Percentiles rank a stretch among this genome's conserved stretches.
These are phyloP conservation scores for Oligia fasciuncula DNA, from an alignment of 2,888 invertebrate genomes.

Conservation along the genomic window DNA sequence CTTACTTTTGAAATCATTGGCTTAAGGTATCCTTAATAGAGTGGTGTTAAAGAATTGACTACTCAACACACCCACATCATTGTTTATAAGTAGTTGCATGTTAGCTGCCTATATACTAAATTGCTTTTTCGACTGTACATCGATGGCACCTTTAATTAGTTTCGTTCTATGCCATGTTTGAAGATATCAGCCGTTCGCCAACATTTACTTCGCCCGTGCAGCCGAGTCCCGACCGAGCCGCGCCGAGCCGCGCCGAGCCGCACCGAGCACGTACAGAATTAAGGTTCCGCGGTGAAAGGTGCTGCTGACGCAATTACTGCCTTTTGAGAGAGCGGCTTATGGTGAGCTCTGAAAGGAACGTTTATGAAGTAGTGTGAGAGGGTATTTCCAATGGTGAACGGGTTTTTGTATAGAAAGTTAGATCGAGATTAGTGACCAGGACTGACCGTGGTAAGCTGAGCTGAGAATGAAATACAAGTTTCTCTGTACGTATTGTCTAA, in stretches of 20 bases:
- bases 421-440: neutral
- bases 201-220: constrained; percentile 26
- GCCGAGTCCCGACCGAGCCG: constrained; percentile 6
- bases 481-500: neutral
- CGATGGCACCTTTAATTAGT: neutral
- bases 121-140: neutral
- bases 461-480: neutral
- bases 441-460: neutral
- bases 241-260: constrained; percentile 25
- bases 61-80: too few relatives aligned
- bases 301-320: constrained; percentile 36
- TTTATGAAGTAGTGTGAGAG: constrained; percentile 9
- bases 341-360: constrained; percentile 22
- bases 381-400: neutral
- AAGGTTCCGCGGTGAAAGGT: constrained; percentile 35
- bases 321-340: constrained; percentile 46
- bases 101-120: too few relatives aligned
- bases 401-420: constrained; percentile 11
- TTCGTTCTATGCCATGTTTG: constrained; percentile 1
- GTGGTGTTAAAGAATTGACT: too few relatives aligned
- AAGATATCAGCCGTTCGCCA: constrained; percentile 10
- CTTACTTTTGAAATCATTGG: too few relatives aligned
- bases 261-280: constrained; percentile 44
- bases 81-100: too few relatives aligned
- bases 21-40: too few relatives aligned